phyloP scores from a whole-genome alignment of 2,797 vertebrate species.

The Loris lydekkerianus region DNA sequence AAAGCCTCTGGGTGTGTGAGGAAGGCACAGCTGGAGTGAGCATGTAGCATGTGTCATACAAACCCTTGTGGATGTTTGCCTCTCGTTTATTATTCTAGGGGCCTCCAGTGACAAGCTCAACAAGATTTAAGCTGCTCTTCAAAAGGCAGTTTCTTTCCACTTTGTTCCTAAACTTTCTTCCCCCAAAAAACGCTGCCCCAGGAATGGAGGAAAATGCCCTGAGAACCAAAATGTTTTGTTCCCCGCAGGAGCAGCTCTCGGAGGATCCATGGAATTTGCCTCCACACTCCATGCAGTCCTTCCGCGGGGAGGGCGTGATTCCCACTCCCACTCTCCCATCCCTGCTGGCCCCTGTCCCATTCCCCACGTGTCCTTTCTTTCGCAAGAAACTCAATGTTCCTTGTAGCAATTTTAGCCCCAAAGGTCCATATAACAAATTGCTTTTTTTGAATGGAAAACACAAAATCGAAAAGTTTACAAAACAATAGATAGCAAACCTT shows the following conservation, averaged over 20 bases:
- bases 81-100: conserved; percentile 60
- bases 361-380: not conserved
- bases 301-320: not conserved
- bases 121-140: conserved; percentile 50
- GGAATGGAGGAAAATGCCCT: not conserved
- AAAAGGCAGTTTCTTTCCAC: conserved; percentile 57
- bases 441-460: conserved; percentile 32
- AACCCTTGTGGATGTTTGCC: conserved; percentile 40
- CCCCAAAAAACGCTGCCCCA: not conserved
- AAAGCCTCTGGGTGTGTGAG: not conserved
- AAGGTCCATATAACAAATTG: not conserved
- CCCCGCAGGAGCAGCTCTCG: not conserved
- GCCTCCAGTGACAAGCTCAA: conserved; percentile 33
- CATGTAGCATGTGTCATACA: not conserved
- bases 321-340: not conserved
- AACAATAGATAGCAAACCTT: not conserved
- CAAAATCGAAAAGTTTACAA: not conserved
- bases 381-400: not conserved
- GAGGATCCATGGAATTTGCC: conserved; percentile 18
- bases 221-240: not conserved
- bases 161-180: conserved; percentile 61
- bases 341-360: not conserved
- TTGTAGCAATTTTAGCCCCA: not conserved
- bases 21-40: conserved; percentile 6
- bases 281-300: not conserved